These are phyloP conservation scores for Montipora efflorescens DNA, from an alignment of 64 coral and sea anemone genomes.

Conservation along the genomic window DNA sequence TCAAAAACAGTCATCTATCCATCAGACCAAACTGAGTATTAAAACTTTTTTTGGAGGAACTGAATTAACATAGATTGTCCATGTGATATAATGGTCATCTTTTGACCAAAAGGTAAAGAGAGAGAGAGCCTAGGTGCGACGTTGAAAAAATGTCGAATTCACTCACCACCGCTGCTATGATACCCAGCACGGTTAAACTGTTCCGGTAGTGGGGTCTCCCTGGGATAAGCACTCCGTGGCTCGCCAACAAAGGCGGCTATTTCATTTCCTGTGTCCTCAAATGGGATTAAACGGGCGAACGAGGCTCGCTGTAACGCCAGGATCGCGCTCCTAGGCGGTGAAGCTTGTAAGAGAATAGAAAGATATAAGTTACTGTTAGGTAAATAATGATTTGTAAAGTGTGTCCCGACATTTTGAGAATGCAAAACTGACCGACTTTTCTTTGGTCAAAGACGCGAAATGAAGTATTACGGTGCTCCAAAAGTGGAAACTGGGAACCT, in stretches of 20 bases:
- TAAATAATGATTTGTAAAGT: too few species aligned
- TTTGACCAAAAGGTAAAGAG: too few species aligned
- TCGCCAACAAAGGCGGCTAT: background rate
- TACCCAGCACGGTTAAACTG: background rate
- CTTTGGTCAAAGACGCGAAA: too few species aligned
- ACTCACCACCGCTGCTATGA: background rate
- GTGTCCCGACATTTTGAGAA: too few species aligned
- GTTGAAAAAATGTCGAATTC: background rate
- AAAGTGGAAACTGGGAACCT: too few species aligned
- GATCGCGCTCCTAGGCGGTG: background rate
- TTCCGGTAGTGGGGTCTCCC: background rate
- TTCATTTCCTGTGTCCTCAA: slow-evolving; percentile 15
- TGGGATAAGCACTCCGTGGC: background rate
- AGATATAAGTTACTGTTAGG: background rate
- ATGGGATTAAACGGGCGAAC: slow-evolving; percentile 1
- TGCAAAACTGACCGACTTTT: too few species aligned
- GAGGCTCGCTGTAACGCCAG: slow-evolving; percentile 8
- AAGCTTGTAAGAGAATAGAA: background rate
- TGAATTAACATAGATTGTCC: too few species aligned
- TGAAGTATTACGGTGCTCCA: too few species aligned
- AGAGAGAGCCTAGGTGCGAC: too few species aligned
- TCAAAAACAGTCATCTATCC: background rate
- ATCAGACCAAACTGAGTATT: background rate
- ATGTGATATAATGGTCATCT: too few species aligned
- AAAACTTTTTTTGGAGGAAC: too few species aligned